Conservation (phyloP, 2,797 vertebrate genomes). For the Neosilurus mollespiculum region DNA sequence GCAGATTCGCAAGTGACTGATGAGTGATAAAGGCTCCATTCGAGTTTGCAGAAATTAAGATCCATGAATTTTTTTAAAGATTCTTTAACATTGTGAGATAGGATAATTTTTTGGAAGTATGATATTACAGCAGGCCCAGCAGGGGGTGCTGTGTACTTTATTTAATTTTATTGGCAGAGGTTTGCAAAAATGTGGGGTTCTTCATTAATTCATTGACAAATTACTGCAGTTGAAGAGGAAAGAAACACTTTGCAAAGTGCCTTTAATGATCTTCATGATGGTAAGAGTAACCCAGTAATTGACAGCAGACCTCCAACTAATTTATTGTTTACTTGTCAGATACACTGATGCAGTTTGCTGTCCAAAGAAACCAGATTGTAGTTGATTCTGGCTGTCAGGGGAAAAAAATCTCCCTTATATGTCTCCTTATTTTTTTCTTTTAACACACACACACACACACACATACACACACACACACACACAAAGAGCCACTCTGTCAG, state of each 20-base stretch:
- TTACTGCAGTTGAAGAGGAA: not conserved
- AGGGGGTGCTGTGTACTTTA: too few relatives aligned
- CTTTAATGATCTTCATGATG: not conserved
- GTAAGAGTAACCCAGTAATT: not conserved
- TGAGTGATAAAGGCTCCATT: too few relatives aligned
- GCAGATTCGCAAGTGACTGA: too few relatives aligned
- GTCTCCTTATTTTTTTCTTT: not conserved
- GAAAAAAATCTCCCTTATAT: not conserved
- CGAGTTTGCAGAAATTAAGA: too few relatives aligned
- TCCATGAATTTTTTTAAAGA: too few relatives aligned
- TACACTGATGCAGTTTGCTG: not conserved
- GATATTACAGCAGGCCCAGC: too few relatives aligned
- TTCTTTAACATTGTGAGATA: too few relatives aligned
- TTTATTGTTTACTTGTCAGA: not conserved
- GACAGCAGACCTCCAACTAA: not conserved
- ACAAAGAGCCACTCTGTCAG: slow-evolving; percentile 22
- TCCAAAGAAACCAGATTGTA: not conserved
- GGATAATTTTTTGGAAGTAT: too few relatives aligned
- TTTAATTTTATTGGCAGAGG: too few relatives aligned
- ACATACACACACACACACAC: not conserved
- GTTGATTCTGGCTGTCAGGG: slow-evolving; percentile 9
- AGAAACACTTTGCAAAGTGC: not conserved
- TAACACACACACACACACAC: slow-evolving; percentile 6
- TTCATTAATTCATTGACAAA: not conserved
- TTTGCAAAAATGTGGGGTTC: too few relatives aligned